Base-by-base conservation (phyloP, 2,113 vertebrate genomes). In the Chlorodrepanis virens region DNA sequence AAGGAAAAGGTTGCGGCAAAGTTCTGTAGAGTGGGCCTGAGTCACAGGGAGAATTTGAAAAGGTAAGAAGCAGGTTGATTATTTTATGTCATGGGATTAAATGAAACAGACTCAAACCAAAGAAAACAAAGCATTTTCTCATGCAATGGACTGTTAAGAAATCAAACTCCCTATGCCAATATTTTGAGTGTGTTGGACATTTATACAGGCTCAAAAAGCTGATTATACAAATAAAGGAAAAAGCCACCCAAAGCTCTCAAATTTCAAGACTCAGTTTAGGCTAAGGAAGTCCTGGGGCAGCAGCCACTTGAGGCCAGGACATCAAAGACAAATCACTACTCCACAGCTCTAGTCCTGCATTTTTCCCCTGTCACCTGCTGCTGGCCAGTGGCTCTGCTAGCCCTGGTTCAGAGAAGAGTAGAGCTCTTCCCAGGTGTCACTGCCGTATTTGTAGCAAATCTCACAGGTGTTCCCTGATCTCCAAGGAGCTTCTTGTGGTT, bases 401-500 rank as follows among this genome's bases (percentile, higher is more conserved):
- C 14, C 27, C 40, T 37, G 29, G 2, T n/a, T 75, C 65, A 25
- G 47, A 61, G 35, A 16, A 65, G 22, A 47, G 33, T 1, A 37
- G 24, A 69, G 17, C 5, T 39, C 40, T 77, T 89, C 33, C 27
- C 45, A 79, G 25, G 10, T 28, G 12, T 47, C 35, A 54, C 60
- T 5, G 31, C 27, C 0, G 1, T 49, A 65, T 44, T 70, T 5
- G 0, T 31, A 56, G 7, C 5, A 8, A 13, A 78, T 45, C 72
- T 65, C 45, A 42, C 1, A 4, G 27, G 56, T 47, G 21, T 42
- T 67, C 28, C 77, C 12, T 28, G 39, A 3, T 54, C 33, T 77
- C 49, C 70, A 22, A 78, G 23, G 29, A 70, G 6, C 7, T 25
- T 81, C 20, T 60, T 86, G 23, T 31, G n/a, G 15, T 63, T 89